Evolutionary conservation across 2,113 vertebrate genomes (phyloP), one percentile per base, ranked within the genome.

Genomic region (Muntiacus reevesi): DNA sequence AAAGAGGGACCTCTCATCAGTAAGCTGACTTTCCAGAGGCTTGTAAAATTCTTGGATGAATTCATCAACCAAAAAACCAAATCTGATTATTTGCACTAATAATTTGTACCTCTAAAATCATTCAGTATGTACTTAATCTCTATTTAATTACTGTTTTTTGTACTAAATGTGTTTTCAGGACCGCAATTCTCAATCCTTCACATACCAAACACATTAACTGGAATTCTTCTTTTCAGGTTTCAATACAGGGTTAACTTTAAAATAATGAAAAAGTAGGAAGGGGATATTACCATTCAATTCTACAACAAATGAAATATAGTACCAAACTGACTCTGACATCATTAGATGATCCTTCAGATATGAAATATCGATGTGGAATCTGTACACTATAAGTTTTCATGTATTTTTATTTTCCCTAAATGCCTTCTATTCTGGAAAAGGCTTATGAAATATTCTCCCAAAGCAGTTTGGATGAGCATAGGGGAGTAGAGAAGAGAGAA

Each of bases 371-470:
- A 57, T 79, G 40, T 89, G 43, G 33, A 94, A 50, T 81, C 15
- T 85, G 45, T 5, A 94, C 1, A 59, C 6, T 90, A 7, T 54
- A 95, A 95, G 40, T 40, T 19, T 95, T 47, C 45, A n/a, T 25
- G 43, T 74, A 83, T 64, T 94, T 84, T 52, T 43, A 40, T 86
- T 96, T 76, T 71, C 45, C 30, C 91, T 83, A 87, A 97, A 96
- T 89, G 45, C 6, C 27, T 90, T n/a, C 25, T 85, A 36, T 36
- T 97, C 89, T 95, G 28, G 21, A 78, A 94, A 91, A 89, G 4
- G 5, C 40, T 94, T 86, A 76, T n/a, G 14, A 82, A 81, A 27
- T 54, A 79, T 64, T 93, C 96, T 93, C 71, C 62, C 81, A 90
- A 71, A 96, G 93, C 28, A 91, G 19, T 94, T 47, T 74, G 30